phyloP scores from a whole-genome alignment of 1,140 invertebrate species.

The Drosophila pruinosa region DNA sequence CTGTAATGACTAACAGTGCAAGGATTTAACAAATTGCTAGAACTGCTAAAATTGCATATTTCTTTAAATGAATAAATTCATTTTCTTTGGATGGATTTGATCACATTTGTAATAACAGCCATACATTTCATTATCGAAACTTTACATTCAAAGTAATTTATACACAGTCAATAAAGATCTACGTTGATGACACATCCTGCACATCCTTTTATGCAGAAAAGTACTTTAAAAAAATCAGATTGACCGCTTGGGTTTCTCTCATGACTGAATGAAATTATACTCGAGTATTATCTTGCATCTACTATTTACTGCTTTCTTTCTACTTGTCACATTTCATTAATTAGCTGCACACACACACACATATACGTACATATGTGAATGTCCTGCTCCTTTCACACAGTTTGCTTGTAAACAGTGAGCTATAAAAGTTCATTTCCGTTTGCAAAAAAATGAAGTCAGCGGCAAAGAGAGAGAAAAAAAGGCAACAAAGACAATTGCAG shows the following conservation, averaged over 20 bases:
- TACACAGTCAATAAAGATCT: no score
- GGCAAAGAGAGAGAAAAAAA: constrained; percentile 2
- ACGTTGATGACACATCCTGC: no score
- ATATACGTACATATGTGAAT: not conserved
- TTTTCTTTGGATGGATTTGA: no score
- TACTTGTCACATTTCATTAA: constrained; percentile 46
- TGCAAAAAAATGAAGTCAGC: constrained; percentile 39
- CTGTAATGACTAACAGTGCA: no score
- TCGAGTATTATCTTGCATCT: not conserved
- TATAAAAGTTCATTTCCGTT: constrained; percentile 67
- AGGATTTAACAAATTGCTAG: no score
- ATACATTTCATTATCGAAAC: no score
- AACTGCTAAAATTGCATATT: no score
- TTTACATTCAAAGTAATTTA: no score
- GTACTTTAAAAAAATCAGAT: not conserved
- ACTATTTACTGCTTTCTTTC: not conserved
- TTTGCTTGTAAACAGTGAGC: constrained; percentile 38
- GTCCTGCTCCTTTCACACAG: constrained; percentile 8
- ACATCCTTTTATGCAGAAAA: no score
- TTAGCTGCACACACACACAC: constrained; percentile 29
- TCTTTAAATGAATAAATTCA: no score
- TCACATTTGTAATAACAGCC: no score
- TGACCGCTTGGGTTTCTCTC: not conserved
- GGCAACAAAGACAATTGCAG: not conserved
- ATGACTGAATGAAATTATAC: not conserved